These are phyloP conservation scores for Syrmaticus mikado DNA, from an alignment of 2,113 vertebrate genomes.

Conservation along the genomic window DNA sequence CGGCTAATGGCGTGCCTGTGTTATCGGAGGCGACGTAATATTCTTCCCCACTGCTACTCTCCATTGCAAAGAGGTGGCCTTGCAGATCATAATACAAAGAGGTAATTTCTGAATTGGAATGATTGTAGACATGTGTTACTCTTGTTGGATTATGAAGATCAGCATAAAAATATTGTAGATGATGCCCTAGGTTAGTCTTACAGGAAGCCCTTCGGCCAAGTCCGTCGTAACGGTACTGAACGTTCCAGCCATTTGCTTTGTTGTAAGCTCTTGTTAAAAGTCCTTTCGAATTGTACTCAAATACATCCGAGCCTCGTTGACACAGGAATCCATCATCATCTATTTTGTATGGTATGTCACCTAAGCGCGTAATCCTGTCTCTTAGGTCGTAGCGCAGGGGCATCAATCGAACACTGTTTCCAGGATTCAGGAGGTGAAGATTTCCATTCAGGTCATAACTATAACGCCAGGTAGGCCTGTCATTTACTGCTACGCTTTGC, in stretches of 20 bases:
- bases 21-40: conserved; percentile 98
- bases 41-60: conserved; percentile 97
- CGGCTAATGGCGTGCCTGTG: conserved; percentile 94
- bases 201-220: conserved; percentile 93
- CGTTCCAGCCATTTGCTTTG: conserved; percentile 90
- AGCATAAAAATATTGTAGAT: conserved; percentile 97
- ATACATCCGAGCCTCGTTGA: conserved; percentile 91
- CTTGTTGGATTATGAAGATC: conserved; percentile 94
- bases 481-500: conserved; percentile 94
- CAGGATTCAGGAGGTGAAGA: conserved; percentile 93
- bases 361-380: conserved; percentile 94
- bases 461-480: conserved; percentile 98
- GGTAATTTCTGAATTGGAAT: conserved; percentile 97
- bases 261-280: conserved; percentile 94
- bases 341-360: conserved; percentile 94
- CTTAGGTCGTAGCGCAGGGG: conserved; percentile 95
- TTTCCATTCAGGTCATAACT: conserved; percentile 98
- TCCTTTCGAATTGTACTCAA: conserved; percentile 98
- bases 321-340: conserved; percentile 95
- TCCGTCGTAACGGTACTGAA: conserved; percentile 96
- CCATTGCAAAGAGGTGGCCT: conserved; percentile 98
- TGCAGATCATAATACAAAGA: conserved; percentile 98
- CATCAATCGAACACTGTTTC: conserved; percentile 92
- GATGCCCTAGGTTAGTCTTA: conserved; percentile 94
- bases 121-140: conserved; percentile 97